These are phyloP conservation scores for Myathropa florea DNA, from an alignment of 2,888 invertebrate species.

Conservation along the genomic window DNA sequence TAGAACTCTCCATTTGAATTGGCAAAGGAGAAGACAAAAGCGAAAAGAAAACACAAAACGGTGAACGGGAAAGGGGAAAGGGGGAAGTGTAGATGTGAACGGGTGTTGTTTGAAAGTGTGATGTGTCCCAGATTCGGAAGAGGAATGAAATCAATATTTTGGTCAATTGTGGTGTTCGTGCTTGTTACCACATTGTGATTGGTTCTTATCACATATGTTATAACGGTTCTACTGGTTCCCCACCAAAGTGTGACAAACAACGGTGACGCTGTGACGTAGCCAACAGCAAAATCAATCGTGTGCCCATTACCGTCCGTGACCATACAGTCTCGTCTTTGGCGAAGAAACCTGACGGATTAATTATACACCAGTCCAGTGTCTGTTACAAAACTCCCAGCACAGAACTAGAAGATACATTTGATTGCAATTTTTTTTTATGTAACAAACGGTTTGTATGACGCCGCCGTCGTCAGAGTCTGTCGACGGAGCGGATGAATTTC, in stretches of 20 bases:
- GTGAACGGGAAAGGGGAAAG: conserved; percentile 12
- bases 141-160: conserved; percentile 23
- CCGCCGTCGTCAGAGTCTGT: not conserved
- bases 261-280: conserved; percentile 32
- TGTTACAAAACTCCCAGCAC: conserved; percentile 25
- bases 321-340: not conserved
- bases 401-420: conserved; percentile 17
- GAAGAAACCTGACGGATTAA: not conserved
- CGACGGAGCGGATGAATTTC: conserved; percentile 16
- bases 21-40: conserved; percentile 18
- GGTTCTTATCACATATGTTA: conserved; percentile 41
- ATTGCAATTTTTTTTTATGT: conserved; percentile 30
- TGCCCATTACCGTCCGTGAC: not conserved
- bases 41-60: conserved; percentile 18
- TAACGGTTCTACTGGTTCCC: conserved; percentile 47
- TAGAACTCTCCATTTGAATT: conserved; percentile 42
- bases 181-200: conserved; percentile 31
- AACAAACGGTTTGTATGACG: conserved; percentile 15
- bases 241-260: conserved; percentile 41
- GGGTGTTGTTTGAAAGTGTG: conserved; percentile 60
- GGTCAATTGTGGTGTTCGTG: conserved; percentile 11
- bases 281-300: not conserved
- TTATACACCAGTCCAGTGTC: not conserved
- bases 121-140: conserved; percentile 47
- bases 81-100: not conserved